A percentile compares a stretch with the other conserved stretches of the same genome.
phyloP scores from a whole-genome alignment of 2,113 vertebrate genomes.

The Takifugu bimaculatus region DNA sequence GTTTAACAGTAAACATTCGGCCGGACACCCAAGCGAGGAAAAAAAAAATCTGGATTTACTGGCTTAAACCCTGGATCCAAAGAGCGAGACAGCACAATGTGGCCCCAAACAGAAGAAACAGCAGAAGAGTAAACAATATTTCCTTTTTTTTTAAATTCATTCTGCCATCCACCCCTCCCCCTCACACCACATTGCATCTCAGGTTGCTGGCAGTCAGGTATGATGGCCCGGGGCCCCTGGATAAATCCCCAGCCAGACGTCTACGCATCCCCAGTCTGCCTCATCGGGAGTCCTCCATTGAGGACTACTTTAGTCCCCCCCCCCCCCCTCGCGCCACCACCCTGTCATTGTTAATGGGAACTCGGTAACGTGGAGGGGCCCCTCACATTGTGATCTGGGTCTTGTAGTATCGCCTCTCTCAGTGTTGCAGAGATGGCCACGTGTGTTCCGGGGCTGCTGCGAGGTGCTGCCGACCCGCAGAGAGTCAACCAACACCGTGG shows the following conservation, averaged over 20 bases:
- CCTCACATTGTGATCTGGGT: conserved; percentile 36
- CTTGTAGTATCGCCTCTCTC: conserved; percentile 46
- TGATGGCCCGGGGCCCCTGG: conserved; percentile 54
- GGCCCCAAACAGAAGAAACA: background rate
- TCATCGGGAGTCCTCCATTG: conserved; percentile 55
- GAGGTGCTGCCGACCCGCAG: conserved; percentile 24
- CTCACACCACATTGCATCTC: conserved; percentile 30
- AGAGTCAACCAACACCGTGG: background rate
- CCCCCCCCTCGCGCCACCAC: too few species aligned
- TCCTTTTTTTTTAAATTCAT: background rate
- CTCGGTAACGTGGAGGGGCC: conserved; percentile 40
- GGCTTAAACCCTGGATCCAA: background rate
- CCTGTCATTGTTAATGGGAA: conserved; percentile 47
- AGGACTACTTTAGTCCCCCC: conserved; percentile 45
- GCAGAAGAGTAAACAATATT: background rate
- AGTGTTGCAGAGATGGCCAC: conserved; percentile 21
- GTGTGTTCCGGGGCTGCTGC: conserved; percentile 34
- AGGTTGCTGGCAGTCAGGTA: conserved; percentile 62
- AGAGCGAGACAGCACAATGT: background rate
- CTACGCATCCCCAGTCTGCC: conserved; percentile 54
- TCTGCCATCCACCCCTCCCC: conserved; percentile 14
- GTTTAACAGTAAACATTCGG: conserved; percentile 1
- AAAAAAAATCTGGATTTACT: too few species aligned
- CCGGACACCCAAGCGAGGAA: background rate
- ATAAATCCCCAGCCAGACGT: conserved; percentile 70